phyloP scores from a whole-genome alignment of 30 jellyfish, hydroid and myxozoan species.

The Aurelia aurita region DNA sequence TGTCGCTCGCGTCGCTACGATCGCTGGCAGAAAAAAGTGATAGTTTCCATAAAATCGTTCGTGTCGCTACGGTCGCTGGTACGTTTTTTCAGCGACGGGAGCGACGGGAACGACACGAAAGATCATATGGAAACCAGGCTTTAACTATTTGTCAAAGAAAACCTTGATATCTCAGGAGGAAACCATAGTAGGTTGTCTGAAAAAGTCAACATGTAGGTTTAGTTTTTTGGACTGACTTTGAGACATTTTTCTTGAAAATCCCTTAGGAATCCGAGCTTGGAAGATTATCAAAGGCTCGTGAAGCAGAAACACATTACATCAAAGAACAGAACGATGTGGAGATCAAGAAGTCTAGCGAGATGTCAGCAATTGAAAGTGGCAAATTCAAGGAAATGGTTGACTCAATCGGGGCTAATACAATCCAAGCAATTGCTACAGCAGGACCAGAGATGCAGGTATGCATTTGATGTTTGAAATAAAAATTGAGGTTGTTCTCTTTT shows the following conservation, averaged over 20 bases:
- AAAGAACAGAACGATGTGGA: constrained; percentile 92
- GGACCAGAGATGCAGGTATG: constrained; percentile 96
- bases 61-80: too few species aligned
- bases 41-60: too few species aligned
- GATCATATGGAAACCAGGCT: too few species aligned
- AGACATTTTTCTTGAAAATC: neutral
- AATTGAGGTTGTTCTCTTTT: too few species aligned
- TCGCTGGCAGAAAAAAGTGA: too few species aligned
- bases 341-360: constrained; percentile 83
- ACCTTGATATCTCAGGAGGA: too few species aligned
- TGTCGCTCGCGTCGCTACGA: too few species aligned
- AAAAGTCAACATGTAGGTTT: too few species aligned
- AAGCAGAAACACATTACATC: constrained; percentile 91
- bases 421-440: constrained; percentile 94
- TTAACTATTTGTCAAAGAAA: too few species aligned
- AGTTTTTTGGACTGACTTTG: neutral
- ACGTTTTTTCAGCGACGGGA: too few species aligned
- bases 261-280: constrained; percentile 90
- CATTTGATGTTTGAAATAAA: neutral
- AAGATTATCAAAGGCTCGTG: constrained; percentile 93
- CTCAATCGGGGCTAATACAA: constrained; percentile 92
- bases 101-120: too few species aligned
- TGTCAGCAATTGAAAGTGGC: constrained; percentile 85
- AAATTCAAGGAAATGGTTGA: constrained; percentile 94
- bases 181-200: too few species aligned